Base-by-base conservation (phyloP, 2,797 vertebrate genomes). In the Lepus townsendii region DNA sequence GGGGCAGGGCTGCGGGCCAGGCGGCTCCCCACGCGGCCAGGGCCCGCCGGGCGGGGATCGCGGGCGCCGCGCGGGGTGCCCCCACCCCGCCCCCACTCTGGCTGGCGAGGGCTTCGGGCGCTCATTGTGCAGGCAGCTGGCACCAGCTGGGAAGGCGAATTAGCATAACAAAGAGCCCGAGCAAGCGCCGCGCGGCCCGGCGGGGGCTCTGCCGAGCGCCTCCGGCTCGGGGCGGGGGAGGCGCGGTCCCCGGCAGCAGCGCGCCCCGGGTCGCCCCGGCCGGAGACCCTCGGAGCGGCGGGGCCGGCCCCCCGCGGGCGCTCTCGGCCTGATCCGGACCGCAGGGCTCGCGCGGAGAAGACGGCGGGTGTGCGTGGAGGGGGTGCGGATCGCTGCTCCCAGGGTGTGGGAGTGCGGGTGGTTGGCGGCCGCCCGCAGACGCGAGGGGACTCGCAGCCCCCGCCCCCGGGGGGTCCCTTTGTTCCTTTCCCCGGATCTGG, bases 121-220 rank as follows among this genome's bases (percentile, higher is more conserved):
- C 88, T 96, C 96, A 94, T 94, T 98, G 98, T 97, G 97, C 95
- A 96, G 96, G 97, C 97, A 96, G 97, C 97, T 97, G 97, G 97
- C 97, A 98, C 98, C 98, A 97, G 98, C 98, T 98, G 98, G 97
- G 97, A 98, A 98, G 97, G 91, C 89, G 95, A 97, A 98, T 98
- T 98, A 98, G 97, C 98, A 98, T 98, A 98, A 98, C 98, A 98
- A 98, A 98, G 98, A 97, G 97, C 97, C 92, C 71, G 95, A 94
- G 97, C 96, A 52, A 96, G 96, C 82, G 97, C 97, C 54, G 95
- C 91, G 92, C 88, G 94, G 96, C 97, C 94, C 94, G 73, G 97
- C 97, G 57, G 86, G 95, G 98, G 96, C 97, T 97, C 95, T 27
- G 88, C 42, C 0, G 30, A 85, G 91, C 60, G 88, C 95, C 95